Evolutionary conservation across 2,113 vertebrate genomes (phyloP).

Genomic region (Kryptolebias marmoratus): DNA sequence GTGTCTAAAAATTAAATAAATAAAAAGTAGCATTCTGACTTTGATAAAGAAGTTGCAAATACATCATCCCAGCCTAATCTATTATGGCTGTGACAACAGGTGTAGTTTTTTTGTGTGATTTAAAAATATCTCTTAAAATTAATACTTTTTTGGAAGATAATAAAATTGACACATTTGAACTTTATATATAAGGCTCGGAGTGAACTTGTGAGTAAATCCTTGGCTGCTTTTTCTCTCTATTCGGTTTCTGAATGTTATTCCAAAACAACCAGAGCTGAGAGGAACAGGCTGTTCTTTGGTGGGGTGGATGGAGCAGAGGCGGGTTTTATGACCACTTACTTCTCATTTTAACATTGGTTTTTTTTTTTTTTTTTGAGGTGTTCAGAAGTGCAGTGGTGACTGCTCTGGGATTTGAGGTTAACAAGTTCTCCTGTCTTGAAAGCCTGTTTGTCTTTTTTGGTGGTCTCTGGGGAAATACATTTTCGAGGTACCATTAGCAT

Average conservation of each 20-base stretch:
- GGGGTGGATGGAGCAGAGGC: constrained; percentile 13
- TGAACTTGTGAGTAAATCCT: background rate
- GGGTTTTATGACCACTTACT: constrained; percentile 20
- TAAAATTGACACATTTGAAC: background rate
- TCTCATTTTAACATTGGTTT: constrained; percentile 48
- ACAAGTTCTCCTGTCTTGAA: constrained; percentile 9
- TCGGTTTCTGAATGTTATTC: background rate
- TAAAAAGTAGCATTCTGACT: background rate
- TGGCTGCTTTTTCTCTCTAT: background rate
- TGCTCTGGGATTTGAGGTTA: background rate
- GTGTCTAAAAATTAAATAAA: constrained; percentile 10
- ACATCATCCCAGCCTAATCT: background rate
- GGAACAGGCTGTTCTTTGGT: constrained; percentile 19
- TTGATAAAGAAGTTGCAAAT: background rate
- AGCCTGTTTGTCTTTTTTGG: constrained; percentile 55
- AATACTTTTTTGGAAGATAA: background rate
- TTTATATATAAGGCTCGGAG: background rate
- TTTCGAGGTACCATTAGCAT: constrained; percentile 61
- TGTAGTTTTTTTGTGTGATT: background rate
- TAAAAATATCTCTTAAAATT: background rate
- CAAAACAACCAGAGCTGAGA: background rate
- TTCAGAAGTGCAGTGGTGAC: constrained; percentile 12
- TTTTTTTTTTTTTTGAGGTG: constrained; percentile 25
- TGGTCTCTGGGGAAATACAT: constrained; percentile 52
- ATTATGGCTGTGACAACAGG: background rate